These are phyloP conservation scores for Montipora efflorescens DNA, from an alignment of 64 coral and sea anemone genomes.

Conservation along the genomic window DNA sequence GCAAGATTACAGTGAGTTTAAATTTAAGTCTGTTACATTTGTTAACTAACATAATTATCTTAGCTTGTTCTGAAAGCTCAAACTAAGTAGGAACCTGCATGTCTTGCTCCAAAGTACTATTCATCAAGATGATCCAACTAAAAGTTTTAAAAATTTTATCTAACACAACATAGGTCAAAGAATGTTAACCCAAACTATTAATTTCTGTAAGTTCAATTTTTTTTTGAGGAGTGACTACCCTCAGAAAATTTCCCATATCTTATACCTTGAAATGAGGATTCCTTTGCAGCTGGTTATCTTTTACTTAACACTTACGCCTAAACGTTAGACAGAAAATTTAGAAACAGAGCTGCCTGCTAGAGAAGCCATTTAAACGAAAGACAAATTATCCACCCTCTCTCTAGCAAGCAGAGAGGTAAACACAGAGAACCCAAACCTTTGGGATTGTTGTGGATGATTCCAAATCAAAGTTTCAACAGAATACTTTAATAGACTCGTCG, in stretches of 20 bases:
- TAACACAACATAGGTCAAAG: neutral
- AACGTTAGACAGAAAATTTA: neutral
- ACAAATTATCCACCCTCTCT: neutral
- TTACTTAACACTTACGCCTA: too few species aligned
- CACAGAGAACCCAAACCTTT: neutral
- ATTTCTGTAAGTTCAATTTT: neutral
- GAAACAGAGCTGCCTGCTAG: neutral
- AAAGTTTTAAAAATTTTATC: too few species aligned
- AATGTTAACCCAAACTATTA: neutral
- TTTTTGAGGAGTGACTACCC: neutral
- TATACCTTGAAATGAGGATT: too few species aligned
- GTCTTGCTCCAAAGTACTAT: too few species aligned
- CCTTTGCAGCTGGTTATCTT: too few species aligned
- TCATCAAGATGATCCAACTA: too few species aligned
- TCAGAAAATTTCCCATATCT: neutral
- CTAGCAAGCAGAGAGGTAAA: conserved; percentile 7
- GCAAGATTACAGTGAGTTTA: conserved; percentile 3
- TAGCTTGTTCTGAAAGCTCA: neutral
- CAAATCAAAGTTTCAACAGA: too few species aligned
- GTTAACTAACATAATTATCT: neutral
- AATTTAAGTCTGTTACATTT: conserved; percentile 5
- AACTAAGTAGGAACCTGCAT: too few species aligned
- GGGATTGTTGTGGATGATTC: too few species aligned
- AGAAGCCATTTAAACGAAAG: neutral
- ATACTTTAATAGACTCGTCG: too few species aligned